Base-by-base conservation (phyloP, 1,140 invertebrate species). In the Drosophila carrolli region DNA sequence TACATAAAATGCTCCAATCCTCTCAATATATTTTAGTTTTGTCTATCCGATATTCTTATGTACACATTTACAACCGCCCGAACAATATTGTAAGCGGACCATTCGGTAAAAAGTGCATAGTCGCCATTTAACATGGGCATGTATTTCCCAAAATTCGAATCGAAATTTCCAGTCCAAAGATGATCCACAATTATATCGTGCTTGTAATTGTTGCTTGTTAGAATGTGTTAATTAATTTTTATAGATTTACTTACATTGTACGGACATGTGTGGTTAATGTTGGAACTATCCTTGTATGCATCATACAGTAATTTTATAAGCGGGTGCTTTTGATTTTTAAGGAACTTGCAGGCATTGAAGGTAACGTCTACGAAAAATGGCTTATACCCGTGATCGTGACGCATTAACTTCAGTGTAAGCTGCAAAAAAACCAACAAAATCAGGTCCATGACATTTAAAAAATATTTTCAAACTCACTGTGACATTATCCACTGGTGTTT, bases 221-320 rank as follows among this genome's bases (percentile, higher is more conserved):
- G 10, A 29, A 14, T 9, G 1, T 7, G 7, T 8, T 11, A 19
- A 9, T 16, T 11, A 2, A 2, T 27, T 44, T 0, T 4, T 3
- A 16, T 23, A 1, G 27, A 53, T n/a, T 3, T 9, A 76, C 79
- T 66, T 37, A 88, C 83, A 44, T 68, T 9, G 16, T 51, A 77
- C 0, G 83, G 83, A 35, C 84, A 88, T 0, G 71, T 67, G 27
- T 86, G 83, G 41, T 86, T 88, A 1, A 74, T 0, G 27, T 86
- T 86, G 7, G 82, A 66, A 10, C 10, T 47, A 9, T 53, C 10
- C 16, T 38, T 44, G 8, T 72, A 62, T 0, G 37, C 11, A 0
- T 53, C 19, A 16, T 72, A 76, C 2, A 82, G 40, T 0, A 66
- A 0, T 23, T 44, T 73, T 0, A 62, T 0, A 8, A 88, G 5